phyloP scores from a whole-genome alignment of 1,140 invertebrate species.

The Pollicipes pollicipes region DNA sequence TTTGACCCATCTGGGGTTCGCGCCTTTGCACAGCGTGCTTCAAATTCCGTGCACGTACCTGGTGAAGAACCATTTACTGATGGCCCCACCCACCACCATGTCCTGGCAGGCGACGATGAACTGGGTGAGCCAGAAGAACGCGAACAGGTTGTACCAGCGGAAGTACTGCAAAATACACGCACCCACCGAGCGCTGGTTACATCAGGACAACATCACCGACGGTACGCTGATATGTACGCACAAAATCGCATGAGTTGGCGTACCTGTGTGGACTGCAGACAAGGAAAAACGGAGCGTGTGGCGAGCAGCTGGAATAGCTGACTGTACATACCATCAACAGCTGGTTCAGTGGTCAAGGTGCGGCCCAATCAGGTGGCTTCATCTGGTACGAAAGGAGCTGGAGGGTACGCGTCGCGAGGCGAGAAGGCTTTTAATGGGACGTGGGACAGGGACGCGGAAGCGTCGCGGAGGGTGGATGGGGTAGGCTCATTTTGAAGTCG shows the following conservation, averaged over 20 bases:
- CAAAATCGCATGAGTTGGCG: not conserved
- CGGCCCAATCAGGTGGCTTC: too few relatives aligned
- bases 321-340: too few relatives aligned
- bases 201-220: not conserved
- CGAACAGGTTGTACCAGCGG: conserved; percentile 46
- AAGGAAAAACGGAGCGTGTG: conserved; percentile 8
- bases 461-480: too few relatives aligned
- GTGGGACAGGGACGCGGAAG: too few relatives aligned
- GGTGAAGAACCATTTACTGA: conserved; percentile 56
- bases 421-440: too few relatives aligned
- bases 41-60: conserved; percentile 42
- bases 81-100: conserved; percentile 52
- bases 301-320: too few relatives aligned
- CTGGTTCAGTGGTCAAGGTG: too few relatives aligned
- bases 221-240: conserved; percentile 3
- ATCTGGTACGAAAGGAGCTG: too few relatives aligned
- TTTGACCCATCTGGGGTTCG: too few relatives aligned
- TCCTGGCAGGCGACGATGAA: conserved; percentile 59
- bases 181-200: conserved; percentile 1
- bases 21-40: too few relatives aligned
- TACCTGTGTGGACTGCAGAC: not conserved
- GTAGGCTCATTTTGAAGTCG: too few relatives aligned
- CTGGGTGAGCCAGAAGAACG: conserved; percentile 50
- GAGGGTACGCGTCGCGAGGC: too few relatives aligned
- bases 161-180: conserved; percentile 28